Evolutionary conservation across 1,140 invertebrate species (phyloP), one percentile per base, ranked within the genome.

Genomic region (Drosophila pandora): DNA sequence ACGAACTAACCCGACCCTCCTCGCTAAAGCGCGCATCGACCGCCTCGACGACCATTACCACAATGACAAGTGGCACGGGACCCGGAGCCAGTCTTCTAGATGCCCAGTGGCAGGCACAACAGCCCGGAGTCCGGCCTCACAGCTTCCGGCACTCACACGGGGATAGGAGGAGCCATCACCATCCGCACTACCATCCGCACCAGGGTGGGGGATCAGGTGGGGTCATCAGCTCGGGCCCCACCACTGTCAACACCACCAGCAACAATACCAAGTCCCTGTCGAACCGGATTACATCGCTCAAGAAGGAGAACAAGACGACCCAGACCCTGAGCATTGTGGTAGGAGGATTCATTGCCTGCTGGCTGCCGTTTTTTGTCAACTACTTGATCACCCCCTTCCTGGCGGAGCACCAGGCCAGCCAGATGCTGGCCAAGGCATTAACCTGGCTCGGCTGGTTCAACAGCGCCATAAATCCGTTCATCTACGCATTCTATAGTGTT

Each of bases 391-490:
- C 95, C 0, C 96, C 96, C 0, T 97, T 97, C 76, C 83, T 94
- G 17, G 92, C 93, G 0, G 92, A 82, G 13, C 91, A 92, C 43
- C 93, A 94, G 54, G 93, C 94, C 2, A 94, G 93, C 69, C 91
- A 92, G 1, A 93, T 95, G 17, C 92, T 97, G 12, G 96, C 97
- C 94, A 94, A 94, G 47, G 94, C 96, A 43, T 92, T 98, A 34
- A 97, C 96, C 0, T 99, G 97, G 97, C 93, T 98, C 37, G 97
- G 96, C 0, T 98, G 98, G 95, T 95, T 97, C 63, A 99, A 98
- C 92, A 98, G 97, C 4, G 95, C 96, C 1, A 96, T 97, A 54
- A 97, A 97, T 92, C 96, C 96, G 0, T 96, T 97, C 81, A 97
- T 97, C 76, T 97, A 97, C 80, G 96, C 97, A n/a, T 96, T 97